A percentile compares a stretch with the other conserved stretches of the same genome.
These are phyloP conservation scores for Melikaiella ostensackeni DNA, from an alignment of 2,888 invertebrate species.

Conservation along the genomic window DNA sequence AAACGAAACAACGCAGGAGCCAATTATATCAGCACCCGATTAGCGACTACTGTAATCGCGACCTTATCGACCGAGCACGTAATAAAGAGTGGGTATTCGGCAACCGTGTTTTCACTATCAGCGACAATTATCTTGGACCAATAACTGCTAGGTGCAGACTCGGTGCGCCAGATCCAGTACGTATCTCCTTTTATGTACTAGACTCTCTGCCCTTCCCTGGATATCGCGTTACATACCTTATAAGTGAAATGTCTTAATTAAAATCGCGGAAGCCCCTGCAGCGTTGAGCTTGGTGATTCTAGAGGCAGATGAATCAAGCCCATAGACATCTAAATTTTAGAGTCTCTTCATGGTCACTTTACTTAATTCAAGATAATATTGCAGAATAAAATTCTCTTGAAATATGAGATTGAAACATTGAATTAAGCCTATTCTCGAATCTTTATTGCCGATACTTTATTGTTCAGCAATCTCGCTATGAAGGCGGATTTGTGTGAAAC, in stretches of 20 bases:
- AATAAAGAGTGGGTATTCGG: constrained; percentile 61
- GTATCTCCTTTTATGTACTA: constrained; percentile 50
- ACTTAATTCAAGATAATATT: not conserved
- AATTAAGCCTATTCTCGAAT: constrained; percentile 17
- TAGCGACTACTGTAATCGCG: constrained; percentile 52
- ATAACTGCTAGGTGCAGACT: constrained; percentile 50
- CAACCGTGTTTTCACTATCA: constrained; percentile 61
- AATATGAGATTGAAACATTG: not conserved
- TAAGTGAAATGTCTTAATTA: constrained; percentile 65
- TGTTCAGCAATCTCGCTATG: not conserved
- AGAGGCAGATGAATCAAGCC: constrained; percentile 14
- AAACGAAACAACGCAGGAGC: constrained; percentile 41
- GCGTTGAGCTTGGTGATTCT: constrained; percentile 2
- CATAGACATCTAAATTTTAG: not conserved
- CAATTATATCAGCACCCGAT: constrained; percentile 56
- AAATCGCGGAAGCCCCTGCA: constrained; percentile 58
- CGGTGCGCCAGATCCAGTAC: constrained; percentile 49
- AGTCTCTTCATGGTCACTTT: not conserved
- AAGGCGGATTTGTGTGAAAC: not conserved
- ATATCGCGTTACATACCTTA: constrained; percentile 47
- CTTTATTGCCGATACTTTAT: not conserved
- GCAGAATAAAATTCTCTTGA: not conserved
- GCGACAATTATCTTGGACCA: constrained; percentile 60
- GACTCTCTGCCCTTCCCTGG: constrained; percentile 29
- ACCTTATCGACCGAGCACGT: constrained; percentile 54